phyloP scores from a whole-genome alignment of 1,140 invertebrate genomes.

The Lepidurus apus region DNA sequence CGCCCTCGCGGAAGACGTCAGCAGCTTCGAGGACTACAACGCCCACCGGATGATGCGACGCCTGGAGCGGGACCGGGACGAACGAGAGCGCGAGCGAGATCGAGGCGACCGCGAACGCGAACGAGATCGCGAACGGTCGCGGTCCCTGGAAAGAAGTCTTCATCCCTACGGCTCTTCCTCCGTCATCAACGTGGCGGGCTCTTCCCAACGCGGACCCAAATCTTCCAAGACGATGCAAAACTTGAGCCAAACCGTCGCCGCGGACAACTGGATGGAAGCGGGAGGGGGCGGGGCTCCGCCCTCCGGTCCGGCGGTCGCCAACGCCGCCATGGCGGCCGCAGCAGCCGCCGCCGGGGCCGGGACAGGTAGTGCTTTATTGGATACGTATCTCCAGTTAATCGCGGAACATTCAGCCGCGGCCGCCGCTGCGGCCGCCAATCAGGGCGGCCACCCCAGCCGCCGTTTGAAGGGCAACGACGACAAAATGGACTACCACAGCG shows the following conservation, averaged over 20 bases:
- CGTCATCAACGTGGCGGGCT: not conserved
- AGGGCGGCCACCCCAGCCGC: not conserved
- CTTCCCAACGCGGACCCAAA: conserved; percentile 17
- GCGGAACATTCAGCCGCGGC: conserved; percentile 60
- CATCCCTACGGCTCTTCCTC: not conserved
- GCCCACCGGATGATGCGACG: conserved; percentile 30
- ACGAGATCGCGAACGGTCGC: not conserved
- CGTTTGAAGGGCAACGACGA: not conserved
- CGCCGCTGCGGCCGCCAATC: conserved; percentile 32
- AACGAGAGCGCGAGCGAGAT: not conserved
- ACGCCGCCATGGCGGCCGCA: conserved; percentile 26
- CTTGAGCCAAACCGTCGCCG: not conserved
- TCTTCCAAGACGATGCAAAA: conserved; percentile 26
- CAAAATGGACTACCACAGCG: conserved; percentile 10
- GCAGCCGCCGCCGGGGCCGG: conserved; percentile 41
- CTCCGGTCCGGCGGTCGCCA: not conserved
- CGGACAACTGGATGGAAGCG: conserved; percentile 25
- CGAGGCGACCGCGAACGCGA: not conserved
- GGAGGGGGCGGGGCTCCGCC: not conserved
- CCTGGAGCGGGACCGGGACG: conserved; percentile 30
- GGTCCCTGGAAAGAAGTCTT: not conserved
- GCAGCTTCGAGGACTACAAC: conserved; percentile 26
- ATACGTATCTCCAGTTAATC: conserved; percentile 78
- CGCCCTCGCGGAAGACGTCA: conserved; percentile 1
- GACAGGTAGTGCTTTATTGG: conserved; percentile 68